These are phyloP conservation scores for Phycodurus eques DNA, from an alignment of 2,113 vertebrate species.

Conservation along the genomic window DNA sequence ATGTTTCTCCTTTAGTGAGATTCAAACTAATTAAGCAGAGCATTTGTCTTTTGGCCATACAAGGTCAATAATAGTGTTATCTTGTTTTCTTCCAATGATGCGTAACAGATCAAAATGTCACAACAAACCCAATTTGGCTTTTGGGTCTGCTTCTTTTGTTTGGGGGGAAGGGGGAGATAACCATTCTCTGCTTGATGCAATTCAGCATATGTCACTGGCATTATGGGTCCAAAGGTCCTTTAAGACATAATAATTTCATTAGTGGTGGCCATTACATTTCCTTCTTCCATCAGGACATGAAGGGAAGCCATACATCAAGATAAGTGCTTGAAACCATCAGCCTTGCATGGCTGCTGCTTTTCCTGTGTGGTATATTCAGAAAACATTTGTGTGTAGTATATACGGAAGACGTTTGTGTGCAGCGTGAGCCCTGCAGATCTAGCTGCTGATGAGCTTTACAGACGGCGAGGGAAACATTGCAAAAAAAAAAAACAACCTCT, in stretches of 20 bases:
- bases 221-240: slow-evolving; percentile 38
- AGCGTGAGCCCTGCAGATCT: slow-evolving; percentile 42
- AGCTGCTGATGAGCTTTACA: slow-evolving; percentile 21
- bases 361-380: slow-evolving; percentile 18
- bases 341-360: slow-evolving; percentile 17
- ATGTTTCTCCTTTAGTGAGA: slow-evolving; percentile 9
- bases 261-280: slow-evolving; percentile 55
- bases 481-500: slow-evolving; percentile 9
- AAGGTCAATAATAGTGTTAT: slow-evolving; percentile 32
- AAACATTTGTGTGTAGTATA: slow-evolving; percentile 12
- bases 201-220: slow-evolving; percentile 49
- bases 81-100: slow-evolving; percentile 14
- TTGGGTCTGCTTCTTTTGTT: slow-evolving; percentile 39
- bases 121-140: slow-evolving; percentile 14
- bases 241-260: slow-evolving; percentile 64
- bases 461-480: slow-evolving; percentile 22
- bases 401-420: slow-evolving; percentile 12
- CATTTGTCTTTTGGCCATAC: slow-evolving; percentile 23
- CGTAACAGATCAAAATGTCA: slow-evolving; percentile 27
- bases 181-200: slow-evolving; percentile 36
- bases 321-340: slow-evolving; percentile 63
- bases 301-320: slow-evolving; percentile 56
- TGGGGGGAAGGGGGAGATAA: slow-evolving; percentile 36
- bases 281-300: slow-evolving; percentile 48
- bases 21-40: slow-evolving; percentile 15